Conservation (phyloP, 2,113 vertebrate species). For the Cygnus atratus region DNA sequence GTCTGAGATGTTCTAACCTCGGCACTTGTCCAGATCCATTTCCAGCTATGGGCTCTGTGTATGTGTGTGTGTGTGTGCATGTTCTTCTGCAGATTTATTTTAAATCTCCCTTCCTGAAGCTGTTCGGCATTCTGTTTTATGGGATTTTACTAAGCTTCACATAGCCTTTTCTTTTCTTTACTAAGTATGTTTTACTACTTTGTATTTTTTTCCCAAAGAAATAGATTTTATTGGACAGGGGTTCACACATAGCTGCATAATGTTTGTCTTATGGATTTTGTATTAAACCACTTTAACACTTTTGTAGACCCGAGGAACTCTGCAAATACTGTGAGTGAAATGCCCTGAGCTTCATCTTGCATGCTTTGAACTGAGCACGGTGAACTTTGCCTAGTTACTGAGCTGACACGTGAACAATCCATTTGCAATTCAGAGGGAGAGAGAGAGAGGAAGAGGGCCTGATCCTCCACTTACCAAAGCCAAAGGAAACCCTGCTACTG, state of each 20-base stretch:
- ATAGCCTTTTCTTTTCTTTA: slow-evolving; percentile 53
- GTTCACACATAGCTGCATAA: not conserved
- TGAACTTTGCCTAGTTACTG: slow-evolving; percentile 28
- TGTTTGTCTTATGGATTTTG: slow-evolving; percentile 32
- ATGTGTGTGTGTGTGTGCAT: not conserved
- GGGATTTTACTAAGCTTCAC: slow-evolving; percentile 30
- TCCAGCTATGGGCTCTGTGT: not conserved
- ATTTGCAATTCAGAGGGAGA: slow-evolving; percentile 23
- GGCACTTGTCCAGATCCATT: not conserved
- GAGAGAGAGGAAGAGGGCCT: not conserved
- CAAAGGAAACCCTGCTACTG: slow-evolving; percentile 42
- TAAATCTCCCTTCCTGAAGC: slow-evolving; percentile 9
- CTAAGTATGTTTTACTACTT: slow-evolving; percentile 42
- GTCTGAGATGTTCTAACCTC: not conserved
- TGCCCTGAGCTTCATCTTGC: slow-evolving; percentile 4
- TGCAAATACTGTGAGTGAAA: slow-evolving; percentile 14
- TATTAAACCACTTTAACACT: slow-evolving; percentile 59
- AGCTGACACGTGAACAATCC: slow-evolving; percentile 49
- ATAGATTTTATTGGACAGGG: slow-evolving; percentile 34
- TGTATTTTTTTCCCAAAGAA: slow-evolving; percentile 10
- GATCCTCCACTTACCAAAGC: slow-evolving; percentile 32
- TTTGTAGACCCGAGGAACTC: slow-evolving; percentile 47
- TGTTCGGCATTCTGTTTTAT: slow-evolving; percentile 29
- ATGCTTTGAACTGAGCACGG: not conserved
- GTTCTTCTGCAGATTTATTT: slow-evolving; percentile 20